Base-by-base conservation (phyloP, 2,888 invertebrate genomes). In the Sericinus montela region DNA sequence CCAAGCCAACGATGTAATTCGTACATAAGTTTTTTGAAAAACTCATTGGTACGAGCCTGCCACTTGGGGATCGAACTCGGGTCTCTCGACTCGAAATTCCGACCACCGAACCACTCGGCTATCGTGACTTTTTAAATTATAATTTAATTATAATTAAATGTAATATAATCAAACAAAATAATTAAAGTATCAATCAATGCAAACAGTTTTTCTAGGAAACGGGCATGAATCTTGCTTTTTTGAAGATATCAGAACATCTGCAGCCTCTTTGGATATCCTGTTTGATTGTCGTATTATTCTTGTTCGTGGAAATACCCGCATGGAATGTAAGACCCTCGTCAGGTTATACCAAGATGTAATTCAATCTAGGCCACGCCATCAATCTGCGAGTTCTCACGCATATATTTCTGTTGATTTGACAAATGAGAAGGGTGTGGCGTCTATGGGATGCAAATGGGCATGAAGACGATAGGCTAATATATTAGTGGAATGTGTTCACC, bases 371-470 rank as follows among this genome's bases (percentile, higher is more conserved):
- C 79, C 75, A 76, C 71, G 72, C 82, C 87, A 87, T 87, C 87
- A 88, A 86, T 87, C 87, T 85, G 85, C 80, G 75, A 79, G 77
- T 83, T 83, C 80, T 82, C 83, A 80, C 82, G 85, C 84, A 86
- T 87, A 88, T 83, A 86, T 87, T 87, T 85, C 82, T 83, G 84
- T 80, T 88, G 87, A 88, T 87, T 88, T 87, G 87, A 88, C 87
- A 88, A 88, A 88, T 88, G 87, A 88, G 82, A 75, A 86, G 86
- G 87, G 87, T 87, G 78, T 72, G 69, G 68, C 68, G 58, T 67
- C 72, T 67, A 60, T 64, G 65, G 67, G 61, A 59, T 65, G 61
- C 58, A 70, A 69, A 76, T 74, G 74, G 68, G 68, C 60, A 65
- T 65, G 67, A 65, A 69, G 60, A 68, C 67, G 67, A 63, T 60